Percentiles rank a stretch among this genome's conserved stretches.
These are phyloP conservation scores for Dicrurus megarhynchus DNA, from an alignment of 2,113 vertebrate genomes.

Conservation along the genomic window DNA sequence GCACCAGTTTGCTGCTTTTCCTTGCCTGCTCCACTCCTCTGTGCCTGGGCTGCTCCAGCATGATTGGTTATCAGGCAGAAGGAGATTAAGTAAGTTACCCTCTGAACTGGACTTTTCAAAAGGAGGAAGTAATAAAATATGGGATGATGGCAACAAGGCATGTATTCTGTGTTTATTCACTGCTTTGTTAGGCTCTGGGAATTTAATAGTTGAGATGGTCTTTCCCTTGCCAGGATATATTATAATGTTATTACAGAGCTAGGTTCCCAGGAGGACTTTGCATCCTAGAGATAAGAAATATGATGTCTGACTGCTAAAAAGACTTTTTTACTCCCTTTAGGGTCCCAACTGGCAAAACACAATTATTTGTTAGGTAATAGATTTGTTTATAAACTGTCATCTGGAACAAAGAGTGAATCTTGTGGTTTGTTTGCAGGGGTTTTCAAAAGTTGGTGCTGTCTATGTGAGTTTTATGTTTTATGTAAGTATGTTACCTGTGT, in stretches of 20 bases:
- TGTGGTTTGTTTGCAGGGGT: not conserved
- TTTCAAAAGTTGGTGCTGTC: not conserved
- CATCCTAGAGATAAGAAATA: not conserved
- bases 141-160: not conserved
- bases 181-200: not conserved
- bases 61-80: not conserved
- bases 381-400: not conserved
- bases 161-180: not conserved
- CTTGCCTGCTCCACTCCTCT: not conserved
- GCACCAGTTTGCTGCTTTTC: not conserved
- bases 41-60: not conserved
- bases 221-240: not conserved
- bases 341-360: not conserved
- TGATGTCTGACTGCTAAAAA: not conserved
- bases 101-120: slow-evolving; percentile 5
- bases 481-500: not conserved
- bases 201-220: not conserved
- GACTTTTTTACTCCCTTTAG: not conserved
- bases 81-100: slow-evolving; percentile 17
- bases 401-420: not conserved
- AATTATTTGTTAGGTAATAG: not conserved
- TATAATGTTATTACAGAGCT: not conserved
- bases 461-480: not conserved
- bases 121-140: slow-evolving; percentile 26
- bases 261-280: not conserved